Evolutionary conservation across 2,797 vertebrate species (phyloP), one percentile per base, ranked within the genome.

Genomic region (Poeciliopsis presidionis): DNA sequence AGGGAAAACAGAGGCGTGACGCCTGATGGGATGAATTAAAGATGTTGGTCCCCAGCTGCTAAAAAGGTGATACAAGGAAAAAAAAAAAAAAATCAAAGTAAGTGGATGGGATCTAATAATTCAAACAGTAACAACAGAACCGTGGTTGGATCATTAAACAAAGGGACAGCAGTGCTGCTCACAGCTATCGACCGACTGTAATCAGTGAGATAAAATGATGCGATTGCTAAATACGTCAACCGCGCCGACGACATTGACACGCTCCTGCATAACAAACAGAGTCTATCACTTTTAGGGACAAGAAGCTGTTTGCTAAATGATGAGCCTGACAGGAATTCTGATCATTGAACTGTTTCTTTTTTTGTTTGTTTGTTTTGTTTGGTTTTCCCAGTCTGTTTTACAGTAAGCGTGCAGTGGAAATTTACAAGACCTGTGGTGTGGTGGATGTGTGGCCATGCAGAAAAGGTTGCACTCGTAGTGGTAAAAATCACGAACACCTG

Each of bases 401-500:
- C 76, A 85, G 79, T 77, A 72, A 51, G 81, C 33, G 65, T 71
- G 84, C 25, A 46, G 76, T 46, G 73, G 80, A 74, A 45, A 73
- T 79, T 85, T 74, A 87, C 77, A 76, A 73, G 71, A 61, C 30
- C 77, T 51, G 71, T 53, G n/a, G 47, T 39, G 49, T 51, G 49
- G 49, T 25, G 49, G 41, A 43, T 4, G 41, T 47, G 72, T 36
- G 67, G 79, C 12, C 88, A 86, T 91, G 89, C 88, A 78, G 83
- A 75, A 83, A 86, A 89, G 85, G 88, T 91, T 82, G 74, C 39
- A 47, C 81, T 79, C 12, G 3, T 82, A 88, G 83, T 81, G 75
- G 88, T 86, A 83, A 85, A 53, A 89, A 75, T 76, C 78, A 82
- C 81, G 77, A 81, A 83, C 67, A 85, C 83, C 74, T 73, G 78